Base-by-base conservation (phyloP, 2,113 vertebrate species). In the Triplophysa rosa region DNA sequence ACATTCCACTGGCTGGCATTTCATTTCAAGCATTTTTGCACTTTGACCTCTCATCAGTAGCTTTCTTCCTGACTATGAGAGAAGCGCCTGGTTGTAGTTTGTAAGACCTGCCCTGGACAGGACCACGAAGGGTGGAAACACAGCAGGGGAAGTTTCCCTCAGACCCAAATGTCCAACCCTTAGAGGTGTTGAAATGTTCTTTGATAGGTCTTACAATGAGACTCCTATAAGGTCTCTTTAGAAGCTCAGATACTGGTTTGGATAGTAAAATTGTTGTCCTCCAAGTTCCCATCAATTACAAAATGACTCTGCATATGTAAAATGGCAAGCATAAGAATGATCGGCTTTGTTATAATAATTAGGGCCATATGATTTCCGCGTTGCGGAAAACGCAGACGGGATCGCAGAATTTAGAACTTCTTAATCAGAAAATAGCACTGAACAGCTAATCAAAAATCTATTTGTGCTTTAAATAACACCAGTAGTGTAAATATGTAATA, bases 11-110 rank as follows among this genome's bases (percentile, higher is more conserved):
- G 79, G 83, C 75, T 77, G 6, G 5, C 66, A 52, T 68, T 6
- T 83, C 80, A 84, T 83, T 74, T 86, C 65, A 13, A 58, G 9
- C 21, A 62, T 86, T 56, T 45, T 19, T 83, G 80, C 79, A 80
- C 84, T 84, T 63, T 85, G 85, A 79, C 84, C 84, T 63, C n/a
- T 37, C 65, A 75, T 85, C 82, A 77, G 77, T 81, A 83, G 86
- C 83, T 72, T 45, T 65, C 83, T 89, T 89, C 82, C 83, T 77
- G 78, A 87, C 85, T 83, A 78, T 77, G 77, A 87, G 54, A 67
- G 29, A 59, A 81, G 78, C 87, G 88, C 79, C 85, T 89, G 83
- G 84, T 82, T 89, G 82, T 85, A 86, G 75, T 91, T 89, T 64
- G 59, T 56, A 71, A 70, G 45, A 80, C 59, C 68, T 79, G 68